phyloP scores from a whole-genome alignment of 2,888 invertebrate species.

The Thecophora atra region DNA sequence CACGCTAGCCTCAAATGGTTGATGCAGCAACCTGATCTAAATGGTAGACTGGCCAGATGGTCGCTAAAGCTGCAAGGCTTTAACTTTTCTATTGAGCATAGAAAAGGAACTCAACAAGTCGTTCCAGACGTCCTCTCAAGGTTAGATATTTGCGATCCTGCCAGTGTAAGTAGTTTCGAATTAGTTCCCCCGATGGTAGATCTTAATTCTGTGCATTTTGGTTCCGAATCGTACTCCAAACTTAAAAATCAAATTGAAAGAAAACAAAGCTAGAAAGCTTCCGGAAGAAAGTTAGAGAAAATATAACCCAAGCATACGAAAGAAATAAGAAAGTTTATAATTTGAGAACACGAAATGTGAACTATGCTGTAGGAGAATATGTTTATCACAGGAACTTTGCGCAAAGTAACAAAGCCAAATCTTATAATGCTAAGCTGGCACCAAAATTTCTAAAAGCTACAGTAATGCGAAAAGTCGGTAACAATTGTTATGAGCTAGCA shows the following conservation, averaged over 20 bases:
- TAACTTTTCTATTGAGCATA: constrained; percentile 25
- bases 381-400: too few relatives aligned
- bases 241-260: background rate
- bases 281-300: too few relatives aligned
- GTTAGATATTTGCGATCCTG: background rate
- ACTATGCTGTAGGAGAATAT: too few relatives aligned
- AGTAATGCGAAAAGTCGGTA: too few relatives aligned
- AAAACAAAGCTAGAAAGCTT: background rate
- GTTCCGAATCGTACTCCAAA: background rate
- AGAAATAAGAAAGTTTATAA: too few relatives aligned
- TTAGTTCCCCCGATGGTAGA: constrained; percentile 11
- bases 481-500: too few relatives aligned
- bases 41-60: constrained; percentile 20
- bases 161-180: constrained; percentile 1
- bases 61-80: constrained; percentile 28
- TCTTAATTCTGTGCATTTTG: constrained; percentile 10
- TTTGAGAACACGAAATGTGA: too few relatives aligned
- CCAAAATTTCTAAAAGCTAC: too few relatives aligned
- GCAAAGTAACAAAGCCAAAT: too few relatives aligned
- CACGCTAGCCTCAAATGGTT: constrained; percentile 23
- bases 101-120: constrained; percentile 22
- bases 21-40: constrained; percentile 18
- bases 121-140: constrained; percentile 30
- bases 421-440: too few relatives aligned
- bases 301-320: too few relatives aligned